These are phyloP conservation scores for Paelopatides confundens DNA, from an alignment of 53 echinoderm and acorn worm species.

Conservation along the genomic window DNA sequence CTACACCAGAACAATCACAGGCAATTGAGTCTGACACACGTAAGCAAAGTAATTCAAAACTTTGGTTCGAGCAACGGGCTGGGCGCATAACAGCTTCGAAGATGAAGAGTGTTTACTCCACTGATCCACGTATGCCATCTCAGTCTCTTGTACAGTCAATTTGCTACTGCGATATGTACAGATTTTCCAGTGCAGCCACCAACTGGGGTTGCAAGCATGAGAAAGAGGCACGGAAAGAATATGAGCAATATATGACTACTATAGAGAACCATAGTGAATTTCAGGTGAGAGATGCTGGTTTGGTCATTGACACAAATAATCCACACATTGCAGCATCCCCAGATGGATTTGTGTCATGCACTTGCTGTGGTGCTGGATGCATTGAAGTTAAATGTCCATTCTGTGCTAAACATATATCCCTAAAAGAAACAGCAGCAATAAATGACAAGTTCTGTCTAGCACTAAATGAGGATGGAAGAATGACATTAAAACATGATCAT, in stretches of 20 bases:
- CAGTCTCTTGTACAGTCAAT: slow-evolving; percentile 54
- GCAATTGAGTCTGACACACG: neutral
- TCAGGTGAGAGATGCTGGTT: slow-evolving; percentile 13
- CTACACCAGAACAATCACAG: neutral
- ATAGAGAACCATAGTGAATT: slow-evolving; percentile 46
- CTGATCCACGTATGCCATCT: slow-evolving; percentile 63
- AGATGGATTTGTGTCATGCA: slow-evolving; percentile 37
- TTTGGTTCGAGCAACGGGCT: slow-evolving; percentile 54
- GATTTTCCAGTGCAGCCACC: slow-evolving; percentile 46
- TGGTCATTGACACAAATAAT: slow-evolving; percentile 5
- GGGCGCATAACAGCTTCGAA: slow-evolving; percentile 65
- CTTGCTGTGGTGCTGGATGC: slow-evolving; percentile 57
- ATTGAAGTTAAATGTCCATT: slow-evolving; percentile 61
- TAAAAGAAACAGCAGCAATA: neutral
- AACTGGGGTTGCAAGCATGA: slow-evolving; percentile 52
- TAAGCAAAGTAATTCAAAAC: neutral
- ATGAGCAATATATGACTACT: slow-evolving; percentile 23
- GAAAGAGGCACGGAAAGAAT: slow-evolving; percentile 15
- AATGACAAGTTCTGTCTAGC: slow-evolving; percentile 42
- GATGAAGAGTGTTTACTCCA: slow-evolving; percentile 60
- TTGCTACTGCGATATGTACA: slow-evolving; percentile 41
- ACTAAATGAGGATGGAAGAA: neutral
- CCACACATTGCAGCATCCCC: slow-evolving; percentile 54
- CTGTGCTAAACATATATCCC: slow-evolving; percentile 17
- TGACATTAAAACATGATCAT: slow-evolving; percentile 34